Conservation (phyloP, 1,140 invertebrate genomes). For the Drosophila watanabei region DNA sequence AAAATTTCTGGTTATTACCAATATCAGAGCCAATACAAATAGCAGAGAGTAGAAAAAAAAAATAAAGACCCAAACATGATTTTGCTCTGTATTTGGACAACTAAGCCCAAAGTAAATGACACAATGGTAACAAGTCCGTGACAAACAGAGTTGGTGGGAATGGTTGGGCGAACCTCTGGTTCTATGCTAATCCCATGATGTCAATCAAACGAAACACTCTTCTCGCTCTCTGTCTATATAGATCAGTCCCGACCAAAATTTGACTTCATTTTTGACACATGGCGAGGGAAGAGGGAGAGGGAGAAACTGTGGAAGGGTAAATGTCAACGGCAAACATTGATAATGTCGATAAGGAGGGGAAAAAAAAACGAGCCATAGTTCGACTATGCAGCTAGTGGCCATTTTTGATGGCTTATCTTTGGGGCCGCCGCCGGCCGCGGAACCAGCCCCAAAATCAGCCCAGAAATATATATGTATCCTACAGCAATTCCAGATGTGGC, state of each 20-base stretch:
- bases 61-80: slow-evolving; percentile 44
- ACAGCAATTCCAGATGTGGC: slow-evolving; percentile 27
- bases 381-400: slow-evolving; percentile 64
- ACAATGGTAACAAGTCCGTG: slow-evolving; percentile 63
- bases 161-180: slow-evolving; percentile 3
- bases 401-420: slow-evolving; percentile 81
- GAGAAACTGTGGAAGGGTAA: slow-evolving; percentile 47
- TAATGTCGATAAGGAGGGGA: slow-evolving; percentile 61
- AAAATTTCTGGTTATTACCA: slow-evolving; percentile 72
- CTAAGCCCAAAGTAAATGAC: slow-evolving; percentile 76
- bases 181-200: slow-evolving; percentile 76
- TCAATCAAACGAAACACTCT: slow-evolving; percentile 52
- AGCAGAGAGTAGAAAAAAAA: slow-evolving; percentile 28
- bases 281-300: slow-evolving; percentile 3
- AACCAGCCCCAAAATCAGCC: slow-evolving; percentile 41
- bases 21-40: slow-evolving; percentile 79
- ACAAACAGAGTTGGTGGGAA: slow-evolving; percentile 23
- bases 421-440: slow-evolving; percentile 4
- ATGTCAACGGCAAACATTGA: slow-evolving; percentile 75
- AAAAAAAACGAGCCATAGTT: slow-evolving; percentile 42
- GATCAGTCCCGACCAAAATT: slow-evolving; percentile 51
- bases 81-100: slow-evolving; percentile 61
- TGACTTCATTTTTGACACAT: slow-evolving; percentile 77
- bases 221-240: slow-evolving; percentile 34
- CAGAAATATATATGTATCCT: slow-evolving; percentile 25